phyloP scores from a whole-genome alignment of 64 coral and sea anemone species.

The Montipora efflorescens region DNA sequence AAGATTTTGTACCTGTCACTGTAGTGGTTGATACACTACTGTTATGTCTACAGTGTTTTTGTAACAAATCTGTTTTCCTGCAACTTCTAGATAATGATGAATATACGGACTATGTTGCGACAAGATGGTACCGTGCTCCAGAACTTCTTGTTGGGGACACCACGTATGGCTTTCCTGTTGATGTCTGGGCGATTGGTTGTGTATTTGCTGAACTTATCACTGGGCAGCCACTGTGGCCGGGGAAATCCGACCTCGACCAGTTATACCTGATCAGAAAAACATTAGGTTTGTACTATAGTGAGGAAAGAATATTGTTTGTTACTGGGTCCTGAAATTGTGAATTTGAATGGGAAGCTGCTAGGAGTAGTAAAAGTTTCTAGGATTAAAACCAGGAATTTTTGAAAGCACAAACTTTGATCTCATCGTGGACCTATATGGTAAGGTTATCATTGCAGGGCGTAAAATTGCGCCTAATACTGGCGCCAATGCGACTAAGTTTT shows the following conservation, averaged over 20 bases:
- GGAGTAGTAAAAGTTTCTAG: too few relatives aligned
- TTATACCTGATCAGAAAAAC: slow-evolving; percentile 95
- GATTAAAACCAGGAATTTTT: too few relatives aligned
- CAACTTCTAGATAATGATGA: slow-evolving; percentile 83
- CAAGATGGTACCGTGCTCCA: slow-evolving; percentile 97
- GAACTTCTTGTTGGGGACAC: slow-evolving; percentile 95
- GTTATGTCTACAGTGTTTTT: neutral
- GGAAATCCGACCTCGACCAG: slow-evolving; percentile 96
- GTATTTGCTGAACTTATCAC: slow-evolving; percentile 95
- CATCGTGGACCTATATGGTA: too few relatives aligned
- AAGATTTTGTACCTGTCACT: too few relatives aligned
- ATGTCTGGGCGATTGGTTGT: slow-evolving; percentile 99
- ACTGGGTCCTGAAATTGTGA: too few relatives aligned
- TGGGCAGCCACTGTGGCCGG: slow-evolving; percentile 97
- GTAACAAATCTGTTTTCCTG: neutral
- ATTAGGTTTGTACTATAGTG: slow-evolving; percentile 65
- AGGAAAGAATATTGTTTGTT: too few relatives aligned
- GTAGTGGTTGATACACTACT: too few relatives aligned
- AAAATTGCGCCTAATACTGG: too few relatives aligned
- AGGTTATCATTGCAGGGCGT: too few relatives aligned
- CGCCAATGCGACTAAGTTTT: too few relatives aligned
- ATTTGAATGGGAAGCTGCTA: too few relatives aligned
- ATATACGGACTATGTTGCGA: slow-evolving; percentile 98
- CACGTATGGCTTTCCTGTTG: slow-evolving; percentile 89
- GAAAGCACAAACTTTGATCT: too few relatives aligned